These are phyloP conservation scores for Eurosta solidaginis DNA, from an alignment of 1,140 invertebrate species.

Conservation along the genomic window DNA sequence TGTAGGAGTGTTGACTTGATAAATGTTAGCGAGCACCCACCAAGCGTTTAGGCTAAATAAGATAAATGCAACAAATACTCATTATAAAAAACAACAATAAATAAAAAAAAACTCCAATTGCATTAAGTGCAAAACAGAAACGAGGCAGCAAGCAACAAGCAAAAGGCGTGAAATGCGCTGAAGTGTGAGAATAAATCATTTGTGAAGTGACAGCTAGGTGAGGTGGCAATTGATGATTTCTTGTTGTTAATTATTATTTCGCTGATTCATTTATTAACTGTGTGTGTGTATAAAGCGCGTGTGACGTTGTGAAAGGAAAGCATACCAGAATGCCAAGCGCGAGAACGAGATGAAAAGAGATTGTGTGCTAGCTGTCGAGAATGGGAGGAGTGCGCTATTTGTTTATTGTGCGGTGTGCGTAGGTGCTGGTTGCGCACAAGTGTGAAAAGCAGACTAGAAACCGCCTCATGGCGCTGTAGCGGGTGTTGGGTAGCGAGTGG, in stretches of 20 bases:
- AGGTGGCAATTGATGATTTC: background rate
- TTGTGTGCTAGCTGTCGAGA: background rate
- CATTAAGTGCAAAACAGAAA: background rate
- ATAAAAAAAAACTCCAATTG: background rate
- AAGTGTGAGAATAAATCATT: background rate
- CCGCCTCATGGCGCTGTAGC: background rate
- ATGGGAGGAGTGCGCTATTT: background rate
- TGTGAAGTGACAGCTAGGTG: background rate
- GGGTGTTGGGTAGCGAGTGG: background rate
- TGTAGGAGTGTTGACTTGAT: background rate
- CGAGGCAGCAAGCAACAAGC: conserved; percentile 15
- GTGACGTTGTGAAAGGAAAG: no score
- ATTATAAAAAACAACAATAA: background rate
- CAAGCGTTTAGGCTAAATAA: background rate
- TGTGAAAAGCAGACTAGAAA: background rate
- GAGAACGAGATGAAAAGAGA: background rate
- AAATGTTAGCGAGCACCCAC: conserved; percentile 20
- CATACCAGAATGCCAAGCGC: background rate
- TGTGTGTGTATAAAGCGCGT: background rate
- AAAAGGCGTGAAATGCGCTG: conserved; percentile 1
- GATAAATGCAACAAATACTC: background rate
- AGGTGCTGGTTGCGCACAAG: background rate
- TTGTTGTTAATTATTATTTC: background rate
- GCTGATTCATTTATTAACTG: background rate
- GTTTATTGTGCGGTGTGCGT: background rate